Percentiles rank a stretch among this genome's conserved stretches.
phyloP scores from a whole-genome alignment of 2,113 vertebrate genomes.

The Tyto alba region DNA sequence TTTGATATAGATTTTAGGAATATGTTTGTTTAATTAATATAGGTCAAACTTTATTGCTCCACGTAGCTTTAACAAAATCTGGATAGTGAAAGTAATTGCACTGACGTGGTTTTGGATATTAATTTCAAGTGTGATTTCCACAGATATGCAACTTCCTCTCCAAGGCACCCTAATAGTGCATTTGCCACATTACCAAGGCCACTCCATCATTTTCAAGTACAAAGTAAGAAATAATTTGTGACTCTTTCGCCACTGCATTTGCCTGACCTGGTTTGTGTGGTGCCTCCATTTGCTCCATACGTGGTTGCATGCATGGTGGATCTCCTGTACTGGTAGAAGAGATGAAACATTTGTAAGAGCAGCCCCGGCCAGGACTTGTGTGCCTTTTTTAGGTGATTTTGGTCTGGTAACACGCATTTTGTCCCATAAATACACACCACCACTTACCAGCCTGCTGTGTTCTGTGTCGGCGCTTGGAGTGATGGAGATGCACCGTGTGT shows the following conservation, averaged over 20 bases:
- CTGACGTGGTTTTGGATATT: neutral
- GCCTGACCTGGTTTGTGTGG: no score
- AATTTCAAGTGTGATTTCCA: neutral
- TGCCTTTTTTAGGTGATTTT: neutral
- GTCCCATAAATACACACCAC: rapidly evolving
- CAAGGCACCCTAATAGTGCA: neutral
- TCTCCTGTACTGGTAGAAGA: neutral
- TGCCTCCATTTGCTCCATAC: neutral
- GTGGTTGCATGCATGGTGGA: rapidly evolving
- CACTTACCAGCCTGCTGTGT: rapidly evolving
- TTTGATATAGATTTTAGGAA: neutral
- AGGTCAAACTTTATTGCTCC: neutral
- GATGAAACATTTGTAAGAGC: neutral
- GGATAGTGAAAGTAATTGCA: neutral
- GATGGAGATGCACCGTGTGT: neutral
- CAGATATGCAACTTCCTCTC: rapidly evolving
- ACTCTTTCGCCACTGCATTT: neutral
- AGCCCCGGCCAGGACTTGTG: neutral
- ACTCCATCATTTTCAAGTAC: neutral
- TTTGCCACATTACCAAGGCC: neutral
- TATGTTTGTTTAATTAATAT: neutral
- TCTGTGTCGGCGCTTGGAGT: rapidly evolving
- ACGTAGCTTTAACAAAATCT: neutral
- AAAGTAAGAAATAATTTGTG: neutral
- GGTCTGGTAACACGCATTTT: neutral